phyloP scores from a whole-genome alignment of 2,888 invertebrate genomes.

The Pseudococcus viburni region DNA sequence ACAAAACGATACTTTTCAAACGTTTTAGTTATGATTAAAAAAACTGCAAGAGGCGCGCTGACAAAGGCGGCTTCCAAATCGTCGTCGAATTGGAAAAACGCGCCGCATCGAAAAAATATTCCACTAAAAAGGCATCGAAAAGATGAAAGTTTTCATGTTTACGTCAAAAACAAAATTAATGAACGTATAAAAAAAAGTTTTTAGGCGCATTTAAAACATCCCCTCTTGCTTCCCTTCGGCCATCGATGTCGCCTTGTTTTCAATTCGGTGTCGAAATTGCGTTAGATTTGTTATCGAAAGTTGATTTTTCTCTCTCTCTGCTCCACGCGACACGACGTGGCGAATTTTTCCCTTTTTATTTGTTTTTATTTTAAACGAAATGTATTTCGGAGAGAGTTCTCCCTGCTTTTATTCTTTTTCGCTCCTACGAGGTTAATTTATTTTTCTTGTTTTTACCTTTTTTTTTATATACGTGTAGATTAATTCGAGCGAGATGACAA shows the following conservation, averaged over 20 bases:
- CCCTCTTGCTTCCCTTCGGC: background rate
- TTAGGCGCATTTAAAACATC: constrained; percentile 26
- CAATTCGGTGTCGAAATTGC: constrained; percentile 41
- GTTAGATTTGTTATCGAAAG: constrained; percentile 49
- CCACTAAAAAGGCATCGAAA: constrained; percentile 42
- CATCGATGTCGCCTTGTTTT: constrained; percentile 3
- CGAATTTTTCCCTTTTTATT: background rate
- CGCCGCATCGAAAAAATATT: background rate
- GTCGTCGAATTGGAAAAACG: constrained; percentile 32
- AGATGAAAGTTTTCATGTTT: constrained; percentile 55
- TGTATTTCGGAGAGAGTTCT: background rate
- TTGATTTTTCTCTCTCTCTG: background rate
- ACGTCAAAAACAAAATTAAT: constrained; percentile 41
- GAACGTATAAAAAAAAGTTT: constrained; percentile 36
- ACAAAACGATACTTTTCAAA: constrained; percentile 47
- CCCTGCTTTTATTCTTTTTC: background rate
- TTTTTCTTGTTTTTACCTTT: constrained; percentile 1
- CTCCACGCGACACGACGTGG: background rate
- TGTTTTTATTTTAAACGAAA: constrained; percentile 13
- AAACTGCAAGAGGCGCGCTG: constrained; percentile 34
- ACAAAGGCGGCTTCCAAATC: constrained; percentile 34
- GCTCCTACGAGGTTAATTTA: constrained; percentile 18
- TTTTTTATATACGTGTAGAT: background rate
- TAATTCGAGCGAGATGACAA: constrained; percentile 21
- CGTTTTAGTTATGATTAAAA: constrained; percentile 48